phyloP scores from a whole-genome alignment of 2,888 invertebrate genomes.

The Limnephilus marmoratus region DNA sequence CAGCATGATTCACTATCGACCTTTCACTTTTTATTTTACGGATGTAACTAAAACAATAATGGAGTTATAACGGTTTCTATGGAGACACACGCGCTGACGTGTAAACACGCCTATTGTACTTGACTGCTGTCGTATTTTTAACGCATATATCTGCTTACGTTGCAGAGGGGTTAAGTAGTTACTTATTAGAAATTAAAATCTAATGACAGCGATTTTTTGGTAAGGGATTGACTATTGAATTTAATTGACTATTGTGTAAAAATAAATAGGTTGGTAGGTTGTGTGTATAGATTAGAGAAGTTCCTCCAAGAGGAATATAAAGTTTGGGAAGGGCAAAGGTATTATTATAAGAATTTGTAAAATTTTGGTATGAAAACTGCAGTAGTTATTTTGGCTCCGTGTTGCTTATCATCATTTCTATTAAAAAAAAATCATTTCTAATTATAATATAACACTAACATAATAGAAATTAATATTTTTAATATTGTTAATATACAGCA shows the following conservation, averaged over 20 bases:
- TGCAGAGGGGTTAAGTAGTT: too few species aligned
- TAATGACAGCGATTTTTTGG: neutral
- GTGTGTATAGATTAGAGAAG: neutral
- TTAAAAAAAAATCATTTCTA: neutral
- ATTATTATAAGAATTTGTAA: neutral
- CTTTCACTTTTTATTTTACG: too few species aligned
- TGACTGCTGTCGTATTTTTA: too few species aligned
- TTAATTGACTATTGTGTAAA: constrained; percentile 17
- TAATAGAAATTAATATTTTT: neutral
- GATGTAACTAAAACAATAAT: too few species aligned
- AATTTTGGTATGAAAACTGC: neutral
- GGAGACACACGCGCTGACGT: too few species aligned
- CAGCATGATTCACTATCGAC: too few species aligned
- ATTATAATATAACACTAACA: neutral
- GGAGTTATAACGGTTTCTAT: too few species aligned
- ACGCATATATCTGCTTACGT: too few species aligned
- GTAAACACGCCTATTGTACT: too few species aligned
- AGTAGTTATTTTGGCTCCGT: neutral
- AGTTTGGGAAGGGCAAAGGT: neutral
- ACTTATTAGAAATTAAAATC: neutral
- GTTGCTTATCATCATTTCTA: neutral
- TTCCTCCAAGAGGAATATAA: neutral
- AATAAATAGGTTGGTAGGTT: neutral
- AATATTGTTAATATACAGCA: neutral
- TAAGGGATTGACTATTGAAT: neutral